A percentile compares a stretch with the other conserved stretches of the same genome.
These are phyloP conservation scores for Chalcis sispes DNA, from an alignment of 2,888 invertebrate species.

Conservation along the genomic window DNA sequence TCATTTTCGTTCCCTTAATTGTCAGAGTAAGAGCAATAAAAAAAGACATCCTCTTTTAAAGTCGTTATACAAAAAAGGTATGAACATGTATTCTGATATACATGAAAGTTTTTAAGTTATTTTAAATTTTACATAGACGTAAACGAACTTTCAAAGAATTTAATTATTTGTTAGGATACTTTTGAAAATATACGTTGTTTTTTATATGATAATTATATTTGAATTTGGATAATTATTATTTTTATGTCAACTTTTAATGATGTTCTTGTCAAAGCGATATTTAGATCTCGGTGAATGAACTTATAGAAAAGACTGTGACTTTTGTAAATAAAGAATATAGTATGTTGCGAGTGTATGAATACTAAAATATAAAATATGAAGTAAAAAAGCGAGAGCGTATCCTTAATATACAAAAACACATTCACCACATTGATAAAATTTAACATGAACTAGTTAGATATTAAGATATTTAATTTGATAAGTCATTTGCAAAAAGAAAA, in stretches of 20 bases:
- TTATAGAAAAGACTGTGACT: conserved; percentile 44
- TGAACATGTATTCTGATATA: not conserved
- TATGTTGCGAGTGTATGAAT: conserved; percentile 34
- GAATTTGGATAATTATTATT: no score
- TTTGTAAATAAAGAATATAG: conserved; percentile 48
- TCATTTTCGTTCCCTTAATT: no score
- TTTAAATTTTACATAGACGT: not conserved
- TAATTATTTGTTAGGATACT: conserved; percentile 4
- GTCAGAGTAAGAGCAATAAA: no score
- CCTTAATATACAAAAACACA: conserved; percentile 40
- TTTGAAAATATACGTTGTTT: not conserved
- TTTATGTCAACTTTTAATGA: not conserved
- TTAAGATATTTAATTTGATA: conserved; percentile 2
- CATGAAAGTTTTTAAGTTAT: not conserved
- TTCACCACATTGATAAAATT: conserved; percentile 19
- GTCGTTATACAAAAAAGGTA: not conserved
- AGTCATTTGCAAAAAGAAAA: conserved; percentile 5
- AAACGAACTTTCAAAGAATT: conserved; percentile 1
- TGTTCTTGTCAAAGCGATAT: conserved; percentile 26
- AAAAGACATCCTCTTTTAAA: not conserved
- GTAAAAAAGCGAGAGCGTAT: conserved; percentile 12
- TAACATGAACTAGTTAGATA: conserved; percentile 3
- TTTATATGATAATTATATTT: not conserved
- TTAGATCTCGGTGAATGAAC: conserved; percentile 14
- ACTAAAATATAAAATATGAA: conserved; percentile 17